A percentile compares a stretch with the other conserved stretches of the same genome.
Conservation (phyloP, 2,113 vertebrate genomes). For the Girardinichthys multiradiatus region DNA sequence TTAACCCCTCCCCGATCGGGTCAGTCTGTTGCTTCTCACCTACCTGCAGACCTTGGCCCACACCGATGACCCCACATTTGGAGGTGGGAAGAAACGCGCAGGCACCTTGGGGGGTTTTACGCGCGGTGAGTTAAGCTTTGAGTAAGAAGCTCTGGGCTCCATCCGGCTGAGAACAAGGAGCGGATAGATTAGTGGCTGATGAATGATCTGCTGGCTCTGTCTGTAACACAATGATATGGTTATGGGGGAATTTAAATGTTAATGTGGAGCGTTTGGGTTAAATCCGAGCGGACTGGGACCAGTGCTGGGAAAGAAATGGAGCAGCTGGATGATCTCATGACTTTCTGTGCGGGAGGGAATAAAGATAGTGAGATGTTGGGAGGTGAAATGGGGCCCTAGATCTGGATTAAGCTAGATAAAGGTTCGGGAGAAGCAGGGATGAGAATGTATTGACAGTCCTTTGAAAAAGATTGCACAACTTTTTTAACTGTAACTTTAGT, state of each 20-base stretch:
- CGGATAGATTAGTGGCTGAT: slow-evolving; percentile 73
- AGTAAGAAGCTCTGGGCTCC: slow-evolving; percentile 58
- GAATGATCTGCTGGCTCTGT: slow-evolving; percentile 71
- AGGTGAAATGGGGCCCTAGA: slow-evolving; percentile 71
- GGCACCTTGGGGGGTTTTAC: slow-evolving; percentile 62
- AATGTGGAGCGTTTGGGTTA: too few species aligned
- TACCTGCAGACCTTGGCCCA: slow-evolving; percentile 23
- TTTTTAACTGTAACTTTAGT: too few species aligned
- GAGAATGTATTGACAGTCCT: too few species aligned
- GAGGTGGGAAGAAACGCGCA: slow-evolving; percentile 49
- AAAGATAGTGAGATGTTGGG: slow-evolving; percentile 61
- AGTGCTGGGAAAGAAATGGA: slow-evolving; percentile 38
- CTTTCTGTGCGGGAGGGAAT: slow-evolving; percentile 53
- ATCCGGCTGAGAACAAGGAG: slow-evolving; percentile 69
- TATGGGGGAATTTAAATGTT: too few species aligned
- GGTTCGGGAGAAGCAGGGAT: not conserved
- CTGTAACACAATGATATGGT: slow-evolving; percentile 67
- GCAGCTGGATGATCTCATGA: slow-evolving; percentile 54
- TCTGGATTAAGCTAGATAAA: slow-evolving; percentile 53
- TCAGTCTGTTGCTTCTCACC: not conserved
- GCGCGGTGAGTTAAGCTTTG: slow-evolving; percentile 64
- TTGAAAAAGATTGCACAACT: too few species aligned
- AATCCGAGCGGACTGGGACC: too few species aligned
- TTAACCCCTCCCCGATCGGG: slow-evolving; percentile 20
- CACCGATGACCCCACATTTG: slow-evolving; percentile 62